Evolutionary conservation across 2,888 invertebrate species (phyloP).

Genomic region (Cataglyphis rosenhaueri): DNA sequence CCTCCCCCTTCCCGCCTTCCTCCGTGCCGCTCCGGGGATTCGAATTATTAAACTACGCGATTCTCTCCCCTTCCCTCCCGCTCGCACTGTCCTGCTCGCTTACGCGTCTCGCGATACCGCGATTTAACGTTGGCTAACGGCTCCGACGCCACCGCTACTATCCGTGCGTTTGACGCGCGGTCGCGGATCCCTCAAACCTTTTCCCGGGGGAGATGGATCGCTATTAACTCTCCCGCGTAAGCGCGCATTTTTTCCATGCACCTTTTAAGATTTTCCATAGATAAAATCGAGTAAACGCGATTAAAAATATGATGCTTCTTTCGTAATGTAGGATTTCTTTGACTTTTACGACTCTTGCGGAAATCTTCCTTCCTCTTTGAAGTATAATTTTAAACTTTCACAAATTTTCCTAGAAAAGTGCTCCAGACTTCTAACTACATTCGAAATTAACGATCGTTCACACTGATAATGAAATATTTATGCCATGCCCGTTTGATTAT

Average conservation of each 20-base stretch:
- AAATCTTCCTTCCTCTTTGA: background rate
- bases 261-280: background rate
- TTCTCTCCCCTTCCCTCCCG: constrained; percentile 10
- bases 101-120: constrained; percentile 48
- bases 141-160: constrained; percentile 22
- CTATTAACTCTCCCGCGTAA: background rate
- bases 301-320: background rate
- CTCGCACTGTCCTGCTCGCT: background rate
- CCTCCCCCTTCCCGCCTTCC: no score
- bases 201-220: background rate
- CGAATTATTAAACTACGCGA: constrained; percentile 63
- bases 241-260: constrained; percentile 15
- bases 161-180: constrained; percentile 42
- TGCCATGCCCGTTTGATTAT: background rate
- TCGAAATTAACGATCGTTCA: constrained; percentile 31
- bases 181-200: constrained; percentile 28
- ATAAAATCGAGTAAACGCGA: background rate
- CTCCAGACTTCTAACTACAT: constrained; percentile 2
- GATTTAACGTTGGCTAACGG: constrained; percentile 54
- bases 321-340: background rate
- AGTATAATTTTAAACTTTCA: constrained; percentile 20
- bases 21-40: constrained; percentile 54
- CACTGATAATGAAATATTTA: constrained; percentile 1
- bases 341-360: background rate
- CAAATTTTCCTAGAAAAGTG: constrained; percentile 7